Percentiles rank a stretch among this genome's conserved stretches.
These are phyloP conservation scores for Catagonus wagneri DNA, from an alignment of 2,113 vertebrate genomes.

Conservation along the genomic window DNA sequence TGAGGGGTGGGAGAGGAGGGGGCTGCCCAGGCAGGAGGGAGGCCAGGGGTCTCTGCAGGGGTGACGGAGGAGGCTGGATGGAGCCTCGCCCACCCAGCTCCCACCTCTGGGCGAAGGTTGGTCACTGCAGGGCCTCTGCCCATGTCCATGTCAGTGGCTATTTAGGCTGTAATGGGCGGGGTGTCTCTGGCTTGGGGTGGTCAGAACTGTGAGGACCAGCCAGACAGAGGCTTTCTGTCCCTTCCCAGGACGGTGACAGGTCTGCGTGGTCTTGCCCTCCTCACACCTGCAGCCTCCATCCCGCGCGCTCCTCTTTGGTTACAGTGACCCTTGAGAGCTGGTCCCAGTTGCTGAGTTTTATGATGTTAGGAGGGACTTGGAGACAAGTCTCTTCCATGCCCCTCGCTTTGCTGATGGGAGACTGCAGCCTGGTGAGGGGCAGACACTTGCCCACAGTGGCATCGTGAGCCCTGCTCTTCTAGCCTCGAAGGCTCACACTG, in stretches of 20 bases:
- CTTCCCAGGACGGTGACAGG: background rate
- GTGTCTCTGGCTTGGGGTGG: background rate
- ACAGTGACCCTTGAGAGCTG: background rate
- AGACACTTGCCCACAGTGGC: background rate
- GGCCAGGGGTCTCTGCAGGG: background rate
- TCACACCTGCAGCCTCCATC: background rate
- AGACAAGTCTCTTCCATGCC: background rate
- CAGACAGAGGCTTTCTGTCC: background rate
- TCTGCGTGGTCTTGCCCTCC: background rate
- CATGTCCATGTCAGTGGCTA: background rate
- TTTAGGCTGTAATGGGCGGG: background rate
- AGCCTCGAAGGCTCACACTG: background rate
- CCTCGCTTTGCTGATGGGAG: background rate
- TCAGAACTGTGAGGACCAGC: background rate
- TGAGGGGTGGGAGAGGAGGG: background rate
- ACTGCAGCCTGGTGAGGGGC: background rate
- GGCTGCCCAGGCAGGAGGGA: background rate
- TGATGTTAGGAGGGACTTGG: background rate
- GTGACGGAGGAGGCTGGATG: background rate
- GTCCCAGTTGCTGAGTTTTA: background rate
- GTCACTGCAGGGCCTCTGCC: background rate
- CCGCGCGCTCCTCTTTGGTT: background rate
- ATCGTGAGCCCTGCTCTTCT: background rate
- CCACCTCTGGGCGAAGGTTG: slow-evolving; percentile 5
- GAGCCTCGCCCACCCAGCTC: background rate